Evolutionary conservation across 1,140 invertebrate species (phyloP).

Genomic region (Plectrocnemia conspersa): DNA sequence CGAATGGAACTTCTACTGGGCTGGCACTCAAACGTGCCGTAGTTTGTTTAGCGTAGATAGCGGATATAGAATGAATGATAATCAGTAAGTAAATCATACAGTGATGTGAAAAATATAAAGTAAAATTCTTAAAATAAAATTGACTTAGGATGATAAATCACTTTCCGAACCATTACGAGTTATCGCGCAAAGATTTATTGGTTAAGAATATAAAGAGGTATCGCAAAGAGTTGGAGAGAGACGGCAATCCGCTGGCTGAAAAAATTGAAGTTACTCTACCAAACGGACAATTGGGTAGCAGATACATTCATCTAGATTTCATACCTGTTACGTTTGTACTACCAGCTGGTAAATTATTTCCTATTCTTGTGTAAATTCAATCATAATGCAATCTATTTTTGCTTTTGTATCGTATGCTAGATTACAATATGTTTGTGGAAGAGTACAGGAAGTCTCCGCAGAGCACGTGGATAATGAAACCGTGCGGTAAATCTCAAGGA

Average conservation of each 20-base stretch:
- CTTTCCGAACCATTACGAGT: slow-evolving; percentile 91
- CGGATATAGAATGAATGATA: slow-evolving; percentile 86
- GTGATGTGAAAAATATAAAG: too few relatives aligned
- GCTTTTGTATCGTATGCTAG: slow-evolving; percentile 38
- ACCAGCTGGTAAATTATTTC: slow-evolving; percentile 60
- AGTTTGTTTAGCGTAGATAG: slow-evolving; percentile 90
- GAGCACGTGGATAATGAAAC: slow-evolving; percentile 97
- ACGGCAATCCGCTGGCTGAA: slow-evolving; percentile 82
- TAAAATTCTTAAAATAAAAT: background rate
- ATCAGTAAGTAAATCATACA: slow-evolving; percentile 81
- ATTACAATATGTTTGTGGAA: slow-evolving; percentile 95
- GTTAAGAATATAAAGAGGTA: slow-evolving; percentile 96
- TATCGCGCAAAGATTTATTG: slow-evolving; percentile 89
- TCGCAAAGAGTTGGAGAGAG: slow-evolving; percentile 83
- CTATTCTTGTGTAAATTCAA: background rate
- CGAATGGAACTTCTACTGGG: slow-evolving; percentile 97
- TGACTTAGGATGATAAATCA: slow-evolving; percentile 70
- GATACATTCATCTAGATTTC: slow-evolving; percentile 82
- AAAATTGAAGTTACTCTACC: slow-evolving; percentile 46
- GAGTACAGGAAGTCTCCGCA: slow-evolving; percentile 88
- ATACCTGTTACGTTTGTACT: slow-evolving; percentile 90
- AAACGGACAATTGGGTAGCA: slow-evolving; percentile 65
- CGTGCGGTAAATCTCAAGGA: slow-evolving; percentile 86
- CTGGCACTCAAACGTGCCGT: slow-evolving; percentile 81
- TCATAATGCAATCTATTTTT: background rate